Evolutionary conservation across 2,113 vertebrate species (phyloP).

Genomic region (Egretta garzetta): DNA sequence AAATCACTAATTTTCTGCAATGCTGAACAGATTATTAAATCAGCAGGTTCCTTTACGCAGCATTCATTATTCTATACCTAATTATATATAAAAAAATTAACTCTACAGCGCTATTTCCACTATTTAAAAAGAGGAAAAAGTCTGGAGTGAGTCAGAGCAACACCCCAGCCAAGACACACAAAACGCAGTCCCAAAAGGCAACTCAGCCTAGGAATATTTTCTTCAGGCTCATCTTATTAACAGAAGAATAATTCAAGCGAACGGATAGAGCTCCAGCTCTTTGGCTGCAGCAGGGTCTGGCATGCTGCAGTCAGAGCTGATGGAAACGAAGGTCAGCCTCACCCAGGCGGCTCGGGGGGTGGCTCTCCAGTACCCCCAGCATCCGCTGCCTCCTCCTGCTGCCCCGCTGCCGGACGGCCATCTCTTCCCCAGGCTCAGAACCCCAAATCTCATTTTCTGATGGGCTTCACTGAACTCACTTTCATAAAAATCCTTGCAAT

Average conservation of each 20-base stretch:
- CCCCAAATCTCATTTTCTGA: neutral
- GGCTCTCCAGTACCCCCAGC: neutral
- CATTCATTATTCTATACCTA: neutral
- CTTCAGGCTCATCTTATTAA: neutral
- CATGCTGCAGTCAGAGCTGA: neutral
- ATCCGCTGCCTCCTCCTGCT: neutral
- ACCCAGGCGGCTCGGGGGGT: neutral
- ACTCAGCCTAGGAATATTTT: neutral
- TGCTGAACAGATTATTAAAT: neutral
- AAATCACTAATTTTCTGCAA: neutral
- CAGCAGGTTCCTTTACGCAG: neutral
- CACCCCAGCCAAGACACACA: neutral
- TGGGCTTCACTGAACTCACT: neutral
- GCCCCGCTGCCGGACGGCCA: too few species aligned
- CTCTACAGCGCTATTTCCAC: neutral
- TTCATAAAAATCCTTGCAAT: neutral
- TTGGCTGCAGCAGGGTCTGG: neutral
- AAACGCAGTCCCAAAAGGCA: neutral
- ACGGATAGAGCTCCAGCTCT: neutral
- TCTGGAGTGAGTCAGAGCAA: neutral
- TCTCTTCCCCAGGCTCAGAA: neutral
- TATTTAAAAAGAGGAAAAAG: neutral
- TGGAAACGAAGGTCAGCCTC: rapidly evolving
- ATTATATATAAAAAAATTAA: neutral
- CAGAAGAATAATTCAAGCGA: too few species aligned